Percentiles rank a stretch among this genome's conserved stretches.
Conservation (phyloP, 2,888 invertebrate species). For the Ophion ventricosus region DNA sequence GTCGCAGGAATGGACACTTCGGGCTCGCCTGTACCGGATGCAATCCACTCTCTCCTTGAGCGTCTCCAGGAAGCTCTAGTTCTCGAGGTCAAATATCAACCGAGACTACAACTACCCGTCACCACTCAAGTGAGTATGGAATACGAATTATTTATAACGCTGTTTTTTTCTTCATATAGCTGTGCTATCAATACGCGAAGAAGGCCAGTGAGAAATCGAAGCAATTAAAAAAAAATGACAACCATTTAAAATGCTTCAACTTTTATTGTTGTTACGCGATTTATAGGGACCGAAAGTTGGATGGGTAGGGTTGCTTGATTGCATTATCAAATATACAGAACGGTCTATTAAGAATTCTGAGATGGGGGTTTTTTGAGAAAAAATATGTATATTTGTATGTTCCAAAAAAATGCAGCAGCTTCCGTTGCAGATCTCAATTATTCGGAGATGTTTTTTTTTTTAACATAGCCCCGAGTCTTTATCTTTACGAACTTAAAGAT, state of each 20-base stretch:
- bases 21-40: conserved; percentile 83
- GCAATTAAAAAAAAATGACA: background rate
- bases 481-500: too few relatives aligned
- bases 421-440: too few relatives aligned
- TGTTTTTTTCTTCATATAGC: background rate
- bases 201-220: background rate
- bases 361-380: too few relatives aligned
- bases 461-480: too few relatives aligned
- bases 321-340: too few relatives aligned
- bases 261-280: background rate
- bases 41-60: conserved; percentile 80
- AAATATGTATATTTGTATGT: too few relatives aligned
- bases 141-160: conserved; percentile 31
- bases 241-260: background rate
- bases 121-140: conserved; percentile 85
- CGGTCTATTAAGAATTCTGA: too few relatives aligned
- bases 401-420: too few relatives aligned
- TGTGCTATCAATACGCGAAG: background rate
- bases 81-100: conserved; percentile 89
- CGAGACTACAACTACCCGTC: conserved; percentile 87
- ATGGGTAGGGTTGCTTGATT: too few relatives aligned
- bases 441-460: too few relatives aligned
- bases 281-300: background rate
- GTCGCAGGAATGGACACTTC: conserved; percentile 83
- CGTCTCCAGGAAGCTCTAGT: conserved; percentile 88